Evolutionary conservation across 1,140 invertebrate species (phyloP).

Genomic region (Coelopa frigida): DNA sequence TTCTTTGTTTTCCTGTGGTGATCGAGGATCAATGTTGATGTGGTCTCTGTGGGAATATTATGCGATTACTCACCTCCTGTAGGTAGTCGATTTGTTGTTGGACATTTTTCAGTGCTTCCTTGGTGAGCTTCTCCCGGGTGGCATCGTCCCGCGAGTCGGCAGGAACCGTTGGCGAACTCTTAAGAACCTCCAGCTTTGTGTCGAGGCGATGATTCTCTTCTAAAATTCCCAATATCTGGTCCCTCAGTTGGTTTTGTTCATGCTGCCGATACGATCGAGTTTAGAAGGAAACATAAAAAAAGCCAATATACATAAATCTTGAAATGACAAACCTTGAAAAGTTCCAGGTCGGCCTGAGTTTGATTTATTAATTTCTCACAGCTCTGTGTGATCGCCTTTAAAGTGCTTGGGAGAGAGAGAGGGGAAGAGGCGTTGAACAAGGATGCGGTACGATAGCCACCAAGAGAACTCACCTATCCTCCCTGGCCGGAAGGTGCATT

Average conservation of each 20-base stretch:
- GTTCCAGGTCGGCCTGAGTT: conserved; percentile 14
- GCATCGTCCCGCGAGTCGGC: conserved; percentile 10
- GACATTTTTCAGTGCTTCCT: conserved; percentile 22
- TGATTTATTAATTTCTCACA: conserved; percentile 18
- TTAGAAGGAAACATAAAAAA: background rate
- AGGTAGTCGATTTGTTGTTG: conserved; percentile 23
- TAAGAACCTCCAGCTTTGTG: conserved; percentile 8
- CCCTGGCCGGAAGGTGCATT: too few relatives aligned
- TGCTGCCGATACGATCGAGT: conserved; percentile 12
- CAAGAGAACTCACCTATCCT: too few relatives aligned
- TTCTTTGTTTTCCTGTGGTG: conserved; percentile 19
- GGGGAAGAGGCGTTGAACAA: background rate
- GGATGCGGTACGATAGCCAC: too few relatives aligned
- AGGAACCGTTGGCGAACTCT: conserved; percentile 1
- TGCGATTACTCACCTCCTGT: conserved; percentile 7
- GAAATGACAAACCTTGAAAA: conserved; percentile 15
- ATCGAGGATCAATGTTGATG: background rate
- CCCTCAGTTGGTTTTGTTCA: conserved; percentile 9
- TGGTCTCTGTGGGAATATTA: background rate
- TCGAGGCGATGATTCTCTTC: conserved; percentile 22
- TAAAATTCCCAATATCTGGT: conserved; percentile 13
- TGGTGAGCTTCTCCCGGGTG: conserved; percentile 14
- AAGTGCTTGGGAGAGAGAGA: background rate
- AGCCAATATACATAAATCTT: background rate
- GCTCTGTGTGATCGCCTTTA: conserved; percentile 12